Evolutionary conservation across 2,113 vertebrate genomes (phyloP).

Genomic region (Pipra filicauda): DNA sequence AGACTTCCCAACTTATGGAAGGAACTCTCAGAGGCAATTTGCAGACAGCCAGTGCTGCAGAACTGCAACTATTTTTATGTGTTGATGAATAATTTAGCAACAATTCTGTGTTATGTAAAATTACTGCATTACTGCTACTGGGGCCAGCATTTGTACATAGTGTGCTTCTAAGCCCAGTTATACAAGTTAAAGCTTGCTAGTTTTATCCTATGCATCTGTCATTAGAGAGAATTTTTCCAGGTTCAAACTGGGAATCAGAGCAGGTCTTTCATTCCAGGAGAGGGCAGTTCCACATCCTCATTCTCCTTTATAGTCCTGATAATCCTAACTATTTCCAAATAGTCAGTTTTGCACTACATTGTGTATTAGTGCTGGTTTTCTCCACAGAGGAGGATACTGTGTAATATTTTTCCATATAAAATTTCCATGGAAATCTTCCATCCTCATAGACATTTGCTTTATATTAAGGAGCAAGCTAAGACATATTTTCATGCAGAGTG

Average conservation of each 20-base stretch:
- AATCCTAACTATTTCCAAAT: neutral
- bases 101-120: slow-evolving; percentile 6
- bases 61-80: slow-evolving; percentile 15
- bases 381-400: neutral
- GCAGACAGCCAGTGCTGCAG: neutral
- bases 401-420: neutral
- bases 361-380: neutral
- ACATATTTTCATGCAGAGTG: neutral
- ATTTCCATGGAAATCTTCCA: neutral
- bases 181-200: slow-evolving; percentile 35
- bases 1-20: neutral
- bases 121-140: slow-evolving; percentile 12
- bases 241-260: neutral
- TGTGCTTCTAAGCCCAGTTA: slow-evolving; percentile 11
- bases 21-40: slow-evolving; percentile 5
- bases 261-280: neutral
- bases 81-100: slow-evolving; percentile 55
- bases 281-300: neutral
- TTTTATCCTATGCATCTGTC: neutral
- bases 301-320: neutral
- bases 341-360: neutral
- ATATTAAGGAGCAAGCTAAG: neutral
- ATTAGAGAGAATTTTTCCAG: slow-evolving; percentile 11
- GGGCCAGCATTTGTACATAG: neutral
- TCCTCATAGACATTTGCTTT: neutral